Percentiles rank a stretch among this genome's conserved stretches.
Conservation (phyloP, 2,888 invertebrate genomes). For the Zonitis immaculata region DNA sequence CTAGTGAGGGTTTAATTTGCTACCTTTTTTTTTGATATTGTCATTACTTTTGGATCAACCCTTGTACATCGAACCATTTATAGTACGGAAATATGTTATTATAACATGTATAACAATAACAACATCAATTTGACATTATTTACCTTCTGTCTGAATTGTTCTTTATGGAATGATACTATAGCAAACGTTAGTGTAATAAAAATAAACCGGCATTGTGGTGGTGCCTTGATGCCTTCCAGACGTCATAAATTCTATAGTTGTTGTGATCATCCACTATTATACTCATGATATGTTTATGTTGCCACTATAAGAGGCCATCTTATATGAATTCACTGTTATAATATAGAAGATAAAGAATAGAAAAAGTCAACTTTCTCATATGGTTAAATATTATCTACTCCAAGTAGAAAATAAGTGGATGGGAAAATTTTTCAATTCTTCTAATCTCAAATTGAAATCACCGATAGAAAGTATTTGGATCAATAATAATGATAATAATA, state of each 20-base stretch:
- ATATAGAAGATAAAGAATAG: not conserved
- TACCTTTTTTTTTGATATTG: no score
- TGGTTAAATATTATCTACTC: not conserved
- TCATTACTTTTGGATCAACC: no score
- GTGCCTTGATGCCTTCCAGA: slow-evolving; percentile 6
- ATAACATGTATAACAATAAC: no score
- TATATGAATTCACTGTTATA: not conserved
- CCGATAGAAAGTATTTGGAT: no score
- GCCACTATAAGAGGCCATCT: not conserved
- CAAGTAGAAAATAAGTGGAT: no score
- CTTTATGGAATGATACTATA: not conserved
- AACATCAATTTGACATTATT: not conserved
- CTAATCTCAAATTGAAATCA: no score
- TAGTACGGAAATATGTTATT: no score
- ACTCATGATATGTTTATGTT: not conserved
- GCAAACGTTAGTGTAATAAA: slow-evolving; percentile 1
- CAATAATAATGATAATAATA: no score
- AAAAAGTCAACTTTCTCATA: not conserved
- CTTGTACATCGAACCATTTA: no score
- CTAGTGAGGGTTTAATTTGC: no score
- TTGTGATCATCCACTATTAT: slow-evolving; percentile 3
- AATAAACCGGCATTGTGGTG: slow-evolving; percentile 1
- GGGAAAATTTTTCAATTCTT: no score
- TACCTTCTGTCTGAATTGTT: not conserved
- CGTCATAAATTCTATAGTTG: slow-evolving; percentile 2